Evolutionary conservation across 2,797 vertebrate genomes (phyloP), one percentile per base, ranked within the genome.

Genomic region (Scarus forsteni): DNA sequence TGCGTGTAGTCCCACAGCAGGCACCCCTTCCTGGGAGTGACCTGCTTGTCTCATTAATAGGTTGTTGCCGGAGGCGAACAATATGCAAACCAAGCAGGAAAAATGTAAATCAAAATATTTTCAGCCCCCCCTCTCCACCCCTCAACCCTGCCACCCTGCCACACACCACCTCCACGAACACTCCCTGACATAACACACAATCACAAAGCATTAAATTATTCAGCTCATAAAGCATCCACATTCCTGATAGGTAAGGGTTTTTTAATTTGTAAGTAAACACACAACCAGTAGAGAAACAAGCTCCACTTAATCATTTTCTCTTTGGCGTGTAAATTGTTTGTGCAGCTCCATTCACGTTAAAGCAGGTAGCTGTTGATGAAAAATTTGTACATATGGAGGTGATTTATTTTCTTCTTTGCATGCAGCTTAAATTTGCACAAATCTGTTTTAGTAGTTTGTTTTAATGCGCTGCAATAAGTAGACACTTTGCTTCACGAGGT

Each of bases 71-170:
- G 73, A 85, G 91, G 90, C 85, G 76, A 88, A 84, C 77, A 88
- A 93, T 91, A 93, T 94, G 92, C 89, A 93, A 94, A 94, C 72
- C 59, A 74, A 89, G 87, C 84, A 88, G 65, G 77, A 83, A 72
- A 90, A 88, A 90, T 77, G 58, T 77, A 87, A 90, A 90, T 88
- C 75, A 61, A 89, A 92, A 88, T 80, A 76, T 70, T 70, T 68
- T 70, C 66, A 61, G 60, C 63, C 39, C 38, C 7, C 38, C 38
- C 1, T 54, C 57, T n/a, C 53, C 58, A 51, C 4, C 16, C n/a
- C 3, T 10, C 48, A 11, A 0, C 15, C 48, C 40, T 50, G 27
- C 27, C 49, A 15, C 46, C 60, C 67, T 80, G 27, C 27, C 49
- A 15, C 46, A 59, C 67, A 79, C 55, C 63, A 62, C 65, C 18